phyloP scores from a whole-genome alignment of 2,888 invertebrate species.

The Thyatira batis region DNA sequence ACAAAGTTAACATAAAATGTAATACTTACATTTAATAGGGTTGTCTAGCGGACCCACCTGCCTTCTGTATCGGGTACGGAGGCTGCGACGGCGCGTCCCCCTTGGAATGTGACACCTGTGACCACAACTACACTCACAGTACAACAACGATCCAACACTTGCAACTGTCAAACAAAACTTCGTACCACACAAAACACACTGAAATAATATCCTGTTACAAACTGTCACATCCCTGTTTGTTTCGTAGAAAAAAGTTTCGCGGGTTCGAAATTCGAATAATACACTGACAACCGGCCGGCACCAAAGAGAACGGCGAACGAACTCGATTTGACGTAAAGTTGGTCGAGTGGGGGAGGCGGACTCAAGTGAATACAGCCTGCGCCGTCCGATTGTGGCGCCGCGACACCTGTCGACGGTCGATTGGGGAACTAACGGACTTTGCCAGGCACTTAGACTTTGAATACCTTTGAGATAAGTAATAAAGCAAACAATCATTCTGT shows the following conservation, averaged over 20 bases:
- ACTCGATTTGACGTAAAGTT: constrained; percentile 54
- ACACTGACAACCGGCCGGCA: constrained; percentile 29
- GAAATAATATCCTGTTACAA: constrained; percentile 19
- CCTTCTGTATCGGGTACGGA: constrained; percentile 56
- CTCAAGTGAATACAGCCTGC: constrained; percentile 19
- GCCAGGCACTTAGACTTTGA: background rate
- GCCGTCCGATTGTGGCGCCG: constrained; percentile 46
- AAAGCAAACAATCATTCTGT: constrained; percentile 42
- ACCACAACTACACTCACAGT: constrained; percentile 68
- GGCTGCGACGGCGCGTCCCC: constrained; percentile 69
- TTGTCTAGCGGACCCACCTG: constrained; percentile 65
- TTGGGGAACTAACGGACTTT: constrained; percentile 10
- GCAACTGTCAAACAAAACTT: constrained; percentile 22
- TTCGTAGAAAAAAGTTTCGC: constrained; percentile 66
- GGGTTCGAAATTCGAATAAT: constrained; percentile 32
- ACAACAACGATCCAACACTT: constrained; percentile 39
- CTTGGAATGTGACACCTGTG: constrained; percentile 77
- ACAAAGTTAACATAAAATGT: background rate
- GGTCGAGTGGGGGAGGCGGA: constrained; percentile 33
- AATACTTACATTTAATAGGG: constrained; percentile 50
- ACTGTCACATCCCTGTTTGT: constrained; percentile 33
- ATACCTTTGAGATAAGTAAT: constrained; percentile 25
- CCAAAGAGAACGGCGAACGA: constrained; percentile 58
- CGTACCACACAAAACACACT: constrained; percentile 17
- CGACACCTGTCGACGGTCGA: constrained; percentile 58